Evolutionary conservation across 1,140 invertebrate species (phyloP).

Genomic region (Pemphigus obesinymphae): DNA sequence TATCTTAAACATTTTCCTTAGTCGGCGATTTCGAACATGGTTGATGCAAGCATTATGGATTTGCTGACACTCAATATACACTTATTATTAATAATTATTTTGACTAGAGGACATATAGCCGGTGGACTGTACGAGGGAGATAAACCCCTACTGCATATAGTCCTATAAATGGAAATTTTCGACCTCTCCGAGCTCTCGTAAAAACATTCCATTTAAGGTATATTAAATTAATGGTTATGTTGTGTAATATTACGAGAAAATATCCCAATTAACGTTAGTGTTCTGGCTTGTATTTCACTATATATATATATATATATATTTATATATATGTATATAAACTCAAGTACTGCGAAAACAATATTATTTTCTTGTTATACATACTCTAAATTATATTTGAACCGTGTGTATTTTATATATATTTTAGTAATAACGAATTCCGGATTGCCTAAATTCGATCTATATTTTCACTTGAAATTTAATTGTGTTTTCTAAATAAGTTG

Average conservation of each 20-base stretch:
- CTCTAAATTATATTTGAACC: too few species aligned
- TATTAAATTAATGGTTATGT: slow-evolving; percentile 20
- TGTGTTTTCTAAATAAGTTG: too few species aligned
- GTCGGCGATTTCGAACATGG: neutral
- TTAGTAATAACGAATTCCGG: too few species aligned
- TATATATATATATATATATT: neutral
- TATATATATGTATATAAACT: too few species aligned
- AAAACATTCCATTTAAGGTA: slow-evolving; percentile 1
- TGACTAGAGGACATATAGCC: neutral
- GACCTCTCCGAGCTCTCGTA: neutral
- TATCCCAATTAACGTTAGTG: slow-evolving; percentile 14
- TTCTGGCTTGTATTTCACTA: too few species aligned
- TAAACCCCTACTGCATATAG: neutral
- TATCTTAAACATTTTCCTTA: neutral
- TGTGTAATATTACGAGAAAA: neutral
- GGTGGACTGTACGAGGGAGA: neutral
- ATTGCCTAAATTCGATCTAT: too few species aligned
- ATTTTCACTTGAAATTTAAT: too few species aligned
- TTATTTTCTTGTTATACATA: too few species aligned
- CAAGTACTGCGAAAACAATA: too few species aligned
- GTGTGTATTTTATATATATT: too few species aligned
- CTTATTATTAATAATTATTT: slow-evolving; percentile 2
- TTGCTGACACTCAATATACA: neutral
- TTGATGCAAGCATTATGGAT: neutral
- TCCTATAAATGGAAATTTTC: neutral